phyloP scores from a whole-genome alignment of 2,797 vertebrate genomes.

The Amniataba percoides region DNA sequence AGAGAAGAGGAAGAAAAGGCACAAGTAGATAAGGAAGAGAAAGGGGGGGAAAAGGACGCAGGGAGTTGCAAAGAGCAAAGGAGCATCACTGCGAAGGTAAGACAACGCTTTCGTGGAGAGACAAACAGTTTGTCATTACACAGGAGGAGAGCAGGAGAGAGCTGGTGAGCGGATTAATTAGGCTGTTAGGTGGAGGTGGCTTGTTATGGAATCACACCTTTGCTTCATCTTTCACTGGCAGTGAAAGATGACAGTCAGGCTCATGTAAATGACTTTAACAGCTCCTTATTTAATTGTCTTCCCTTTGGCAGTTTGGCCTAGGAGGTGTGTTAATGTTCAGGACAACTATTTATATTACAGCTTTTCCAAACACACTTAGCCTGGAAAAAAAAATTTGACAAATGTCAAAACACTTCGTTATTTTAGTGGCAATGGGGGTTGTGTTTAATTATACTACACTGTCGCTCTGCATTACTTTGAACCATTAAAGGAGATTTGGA shows the following conservation, averaged over 20 bases:
- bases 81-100: slow-evolving; percentile 78
- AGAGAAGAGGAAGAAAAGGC: slow-evolving; percentile 75
- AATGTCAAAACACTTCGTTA: slow-evolving; percentile 14
- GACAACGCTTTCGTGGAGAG: slow-evolving; percentile 36
- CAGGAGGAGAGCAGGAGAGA: slow-evolving; percentile 22
- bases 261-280: slow-evolving; percentile 31
- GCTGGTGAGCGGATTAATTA: slow-evolving; percentile 63
- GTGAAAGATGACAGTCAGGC: slow-evolving; percentile 35
- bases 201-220: slow-evolving; percentile 70
- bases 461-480: neutral
- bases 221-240: slow-evolving; percentile 31
- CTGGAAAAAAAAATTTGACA: neutral
- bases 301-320: neutral
- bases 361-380: neutral
- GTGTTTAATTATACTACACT: neutral
- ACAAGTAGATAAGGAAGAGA: slow-evolving; percentile 75
- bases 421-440: neutral
- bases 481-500: neutral
- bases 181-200: slow-evolving; percentile 66
- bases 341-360: neutral
- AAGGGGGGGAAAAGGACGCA: slow-evolving; percentile 39
- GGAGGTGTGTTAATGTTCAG: neutral
- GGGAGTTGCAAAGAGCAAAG: slow-evolving; percentile 58
- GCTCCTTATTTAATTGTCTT: slow-evolving; percentile 2
- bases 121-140: slow-evolving; percentile 53